phyloP scores from a whole-genome alignment of 2,888 invertebrate species.

The Oscheius myriophilus region DNA sequence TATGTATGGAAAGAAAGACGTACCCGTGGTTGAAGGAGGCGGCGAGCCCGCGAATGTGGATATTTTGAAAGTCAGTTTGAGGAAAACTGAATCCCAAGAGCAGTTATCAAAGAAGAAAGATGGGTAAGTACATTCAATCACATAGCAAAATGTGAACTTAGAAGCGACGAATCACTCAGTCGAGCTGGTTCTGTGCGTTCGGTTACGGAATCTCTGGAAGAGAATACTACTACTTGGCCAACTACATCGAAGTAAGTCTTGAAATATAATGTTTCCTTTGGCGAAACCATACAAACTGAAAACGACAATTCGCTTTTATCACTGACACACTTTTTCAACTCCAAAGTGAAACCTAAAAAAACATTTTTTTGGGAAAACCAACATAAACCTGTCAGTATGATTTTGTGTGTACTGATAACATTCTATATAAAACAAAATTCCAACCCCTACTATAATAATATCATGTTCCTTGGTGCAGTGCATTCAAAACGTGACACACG shows the following conservation, averaged over 20 bases:
- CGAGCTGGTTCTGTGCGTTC: conserved; percentile 28
- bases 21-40: conserved; percentile 12
- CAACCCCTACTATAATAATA: no score
- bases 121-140: conserved; percentile 15
- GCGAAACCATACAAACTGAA: no score
- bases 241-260: conserved; percentile 15
- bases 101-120: conserved; percentile 9
- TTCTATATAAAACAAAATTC: no score
- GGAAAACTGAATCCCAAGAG: conserved; percentile 29
- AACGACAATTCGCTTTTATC: no score
- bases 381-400: no score
- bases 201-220: conserved; percentile 30
- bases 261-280: conserved; percentile 1
- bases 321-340: no score
- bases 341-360: no score
- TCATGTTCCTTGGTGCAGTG: no score
- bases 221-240: conserved; percentile 15
- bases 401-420: no score
- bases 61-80: conserved; percentile 25
- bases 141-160: no score
- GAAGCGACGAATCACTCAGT: conserved; percentile 30
- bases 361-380: no score
- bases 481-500: no score
- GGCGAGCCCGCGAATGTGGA: conserved; percentile 7
- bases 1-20: conserved; percentile 43